phyloP scores from a whole-genome alignment of 2,888 invertebrate species.

The Venusia cambrica region DNA sequence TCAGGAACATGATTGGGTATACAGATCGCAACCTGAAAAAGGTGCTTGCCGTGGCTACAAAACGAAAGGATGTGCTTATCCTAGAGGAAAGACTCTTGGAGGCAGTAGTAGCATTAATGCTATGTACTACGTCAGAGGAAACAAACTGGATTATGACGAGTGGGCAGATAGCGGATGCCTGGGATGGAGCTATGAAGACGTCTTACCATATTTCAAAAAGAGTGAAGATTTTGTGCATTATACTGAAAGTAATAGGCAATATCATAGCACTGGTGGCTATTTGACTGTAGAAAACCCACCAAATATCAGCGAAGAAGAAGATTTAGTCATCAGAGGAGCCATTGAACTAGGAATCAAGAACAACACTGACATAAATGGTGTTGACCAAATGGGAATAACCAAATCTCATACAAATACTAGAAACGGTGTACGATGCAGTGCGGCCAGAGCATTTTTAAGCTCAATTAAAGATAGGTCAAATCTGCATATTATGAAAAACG shows the following conservation, averaged over 20 bases:
- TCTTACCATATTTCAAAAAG: constrained; percentile 73
- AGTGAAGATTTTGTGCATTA: constrained; percentile 58
- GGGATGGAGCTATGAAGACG: constrained; percentile 81
- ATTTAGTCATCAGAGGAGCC: constrained; percentile 53
- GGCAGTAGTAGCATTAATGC: constrained; percentile 81
- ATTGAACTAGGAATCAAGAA: constrained; percentile 63
- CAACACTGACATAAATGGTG: constrained; percentile 59
- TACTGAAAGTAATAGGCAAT: constrained; percentile 37
- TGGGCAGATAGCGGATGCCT: constrained; percentile 78
- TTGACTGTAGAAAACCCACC: constrained; percentile 54
- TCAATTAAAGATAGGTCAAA: constrained; percentile 57
- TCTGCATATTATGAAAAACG: constrained; percentile 70
- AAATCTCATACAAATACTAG: constrained; percentile 65
- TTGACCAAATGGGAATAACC: constrained; percentile 69
- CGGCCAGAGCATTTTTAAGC: constrained; percentile 76
- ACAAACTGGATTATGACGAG: constrained; percentile 72
- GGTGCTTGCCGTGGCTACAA: constrained; percentile 62
- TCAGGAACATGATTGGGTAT: constrained; percentile 76
- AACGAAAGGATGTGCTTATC: constrained; percentile 69
- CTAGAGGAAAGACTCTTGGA: constrained; percentile 83
- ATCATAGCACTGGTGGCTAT: constrained; percentile 61
- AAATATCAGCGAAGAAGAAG: constrained; percentile 38
- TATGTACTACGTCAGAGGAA: constrained; percentile 81
- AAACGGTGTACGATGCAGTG: constrained; percentile 69
- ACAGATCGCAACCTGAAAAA: constrained; percentile 69